Conservation (phyloP, 1,140 invertebrate species). For the Paralvinella palmiformis region DNA sequence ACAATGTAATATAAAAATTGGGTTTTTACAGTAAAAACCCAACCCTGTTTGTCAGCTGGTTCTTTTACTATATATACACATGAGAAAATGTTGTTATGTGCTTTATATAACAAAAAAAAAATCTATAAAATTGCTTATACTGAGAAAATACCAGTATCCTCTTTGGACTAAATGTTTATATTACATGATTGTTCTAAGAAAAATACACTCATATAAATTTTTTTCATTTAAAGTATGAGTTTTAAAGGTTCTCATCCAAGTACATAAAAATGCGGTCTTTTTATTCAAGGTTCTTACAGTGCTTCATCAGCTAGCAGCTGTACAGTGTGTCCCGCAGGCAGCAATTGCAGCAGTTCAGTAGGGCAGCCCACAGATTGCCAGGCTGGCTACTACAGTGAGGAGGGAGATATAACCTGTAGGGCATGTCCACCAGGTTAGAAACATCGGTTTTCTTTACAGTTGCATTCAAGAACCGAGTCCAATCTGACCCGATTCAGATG, state of each 20-base stretch:
- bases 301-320: conserved; percentile 20
- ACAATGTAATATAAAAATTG: too few species aligned
- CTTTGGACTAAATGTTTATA: too few species aligned
- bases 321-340: conserved; percentile 34
- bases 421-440: conserved; percentile 33
- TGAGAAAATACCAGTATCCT: too few species aligned
- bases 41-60: too few species aligned
- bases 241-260: neutral
- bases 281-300: conserved; percentile 28
- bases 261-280: conserved; percentile 19
- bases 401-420: conserved; percentile 21
- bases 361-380: conserved; percentile 27
- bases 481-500: neutral
- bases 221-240: too few species aligned
- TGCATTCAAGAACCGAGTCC: neutral
- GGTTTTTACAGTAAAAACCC: too few species aligned
- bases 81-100: too few species aligned
- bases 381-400: conserved; percentile 33
- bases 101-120: too few species aligned
- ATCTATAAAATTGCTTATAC: too few species aligned
- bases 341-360: conserved; percentile 29
- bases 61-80: too few species aligned
- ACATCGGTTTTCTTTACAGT: neutral
- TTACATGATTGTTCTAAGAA: too few species aligned
- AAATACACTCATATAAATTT: too few species aligned